Evolutionary conservation across 2,113 vertebrate genomes (phyloP), one percentile per base, ranked within the genome.

Genomic region (Tonatia bakeri): DNA sequence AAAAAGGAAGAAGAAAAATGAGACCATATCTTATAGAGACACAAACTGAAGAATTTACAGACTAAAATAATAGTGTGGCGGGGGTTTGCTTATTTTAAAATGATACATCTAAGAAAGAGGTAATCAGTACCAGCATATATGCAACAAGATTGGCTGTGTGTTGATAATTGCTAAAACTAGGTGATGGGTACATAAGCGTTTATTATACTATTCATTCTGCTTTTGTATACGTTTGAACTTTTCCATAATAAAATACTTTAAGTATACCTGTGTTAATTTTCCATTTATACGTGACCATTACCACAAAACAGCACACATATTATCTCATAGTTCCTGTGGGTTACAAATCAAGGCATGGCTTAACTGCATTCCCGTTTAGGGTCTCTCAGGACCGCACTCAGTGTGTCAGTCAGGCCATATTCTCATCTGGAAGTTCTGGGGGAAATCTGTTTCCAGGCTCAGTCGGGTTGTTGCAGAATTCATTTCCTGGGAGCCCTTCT

Each of bases 171-270:
- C 76, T 69, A 45, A 88, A 33, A 69, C n/a, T 17, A 52, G 14
- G n/a, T 61, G 40, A 76, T 52, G 69, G 15, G 14, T 77, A 54
- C 24, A 17, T 31, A 28, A 28, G 43, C 1, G 3, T 80, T 52
- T 9, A 45, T 86, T 54, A 45, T n/a, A 69, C 38, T 47, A 2
- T 59, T 72, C 43, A 82, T 13, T 65, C 72, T 45, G 47, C 59
- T 73, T 88, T 59, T 72, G 26, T 85, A n/a, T 65, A 26, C 72
- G n/a, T 69, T 67, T 87, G 77, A 96, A 70, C 43, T 79, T 64
- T 77, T 88, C 69, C 76, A 54, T 40, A 85, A 80, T 56, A 94
- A 94, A 87, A 77, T 81, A 65, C 65, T 73, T 79, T 80, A 65
- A 80, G 52, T 73, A 56, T 56, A 40, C 45, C 43, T n/a, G 8